These are phyloP conservation scores for Oxytorus armatus DNA, from an alignment of 2,888 invertebrate species.

Conservation along the genomic window DNA sequence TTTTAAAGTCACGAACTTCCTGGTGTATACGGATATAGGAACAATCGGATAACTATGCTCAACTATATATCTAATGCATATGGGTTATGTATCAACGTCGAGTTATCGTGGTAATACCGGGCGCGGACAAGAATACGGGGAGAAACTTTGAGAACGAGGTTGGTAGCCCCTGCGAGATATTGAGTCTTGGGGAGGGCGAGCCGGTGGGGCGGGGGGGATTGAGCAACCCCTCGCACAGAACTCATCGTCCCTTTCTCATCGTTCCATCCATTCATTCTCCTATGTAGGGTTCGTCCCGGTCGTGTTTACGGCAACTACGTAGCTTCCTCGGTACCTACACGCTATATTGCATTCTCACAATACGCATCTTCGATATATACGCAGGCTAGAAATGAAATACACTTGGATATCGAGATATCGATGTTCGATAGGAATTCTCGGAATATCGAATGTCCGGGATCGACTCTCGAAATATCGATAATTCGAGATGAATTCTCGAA, in stretches of 20 bases:
- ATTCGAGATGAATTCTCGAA: not conserved
- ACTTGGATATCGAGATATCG: not conserved
- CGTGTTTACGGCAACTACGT: slow-evolving; percentile 22
- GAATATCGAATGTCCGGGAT: not conserved
- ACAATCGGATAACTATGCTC: not conserved
- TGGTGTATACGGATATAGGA: not conserved
- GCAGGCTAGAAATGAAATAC: not conserved
- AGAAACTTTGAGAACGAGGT: not conserved
- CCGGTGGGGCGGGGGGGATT: slow-evolving; percentile 39
- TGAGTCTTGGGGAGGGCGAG: slow-evolving; percentile 31
- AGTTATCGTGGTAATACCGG: not conserved
- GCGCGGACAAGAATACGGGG: not conserved
- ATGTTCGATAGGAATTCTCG: not conserved
- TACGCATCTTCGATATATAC: not conserved
- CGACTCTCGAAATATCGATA: not conserved
- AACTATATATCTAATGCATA: not conserved
- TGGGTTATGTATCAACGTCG: not conserved
- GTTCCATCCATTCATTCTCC: slow-evolving; percentile 78
- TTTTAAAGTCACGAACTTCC: not conserved
- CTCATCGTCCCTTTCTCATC: slow-evolving; percentile 29
- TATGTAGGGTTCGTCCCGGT: slow-evolving; percentile 70
- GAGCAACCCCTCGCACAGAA: slow-evolving; percentile 54
- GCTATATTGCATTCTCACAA: not conserved
- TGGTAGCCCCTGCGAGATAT: slow-evolving; percentile 6
- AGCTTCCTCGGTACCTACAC: not conserved